These are phyloP conservation scores for Laterallus jamaicensis DNA, from an alignment of 2,113 vertebrate genomes.

Conservation along the genomic window DNA sequence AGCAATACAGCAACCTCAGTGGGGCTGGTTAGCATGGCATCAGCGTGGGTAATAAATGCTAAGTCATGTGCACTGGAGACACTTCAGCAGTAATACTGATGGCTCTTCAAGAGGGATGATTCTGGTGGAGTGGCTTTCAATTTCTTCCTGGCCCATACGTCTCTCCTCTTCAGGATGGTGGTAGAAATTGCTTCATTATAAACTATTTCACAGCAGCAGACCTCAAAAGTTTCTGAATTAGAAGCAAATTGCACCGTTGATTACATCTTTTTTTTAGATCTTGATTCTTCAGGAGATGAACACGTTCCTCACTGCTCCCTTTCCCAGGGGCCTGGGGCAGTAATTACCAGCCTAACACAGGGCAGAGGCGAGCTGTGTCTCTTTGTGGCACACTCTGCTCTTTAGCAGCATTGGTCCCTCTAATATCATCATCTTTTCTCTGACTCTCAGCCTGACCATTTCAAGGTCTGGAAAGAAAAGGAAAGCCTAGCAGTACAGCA, in stretches of 20 bases:
- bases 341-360: background rate
- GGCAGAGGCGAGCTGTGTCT: background rate
- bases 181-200: slow-evolving; percentile 16
- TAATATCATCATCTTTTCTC: background rate
- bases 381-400: background rate
- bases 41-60: background rate
- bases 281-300: background rate
- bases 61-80: background rate
- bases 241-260: background rate
- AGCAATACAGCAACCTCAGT: fast-evolving
- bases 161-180: background rate
- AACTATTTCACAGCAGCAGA: slow-evolving; percentile 18
- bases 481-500: background rate
- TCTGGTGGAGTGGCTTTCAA: background rate
- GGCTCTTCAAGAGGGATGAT: background rate
- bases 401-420: background rate
- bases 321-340: background rate
- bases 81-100: background rate
- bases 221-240: slow-evolving; percentile 1
- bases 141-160: background rate
- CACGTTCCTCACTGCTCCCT: background rate
- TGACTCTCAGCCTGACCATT: background rate
- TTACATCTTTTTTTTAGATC: background rate
- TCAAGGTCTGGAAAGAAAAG: background rate
- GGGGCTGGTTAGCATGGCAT: background rate